Evolutionary conservation across 1,140 invertebrate species (phyloP), one percentile per base, ranked within the genome.

Genomic region (Telenomus remus): DNA sequence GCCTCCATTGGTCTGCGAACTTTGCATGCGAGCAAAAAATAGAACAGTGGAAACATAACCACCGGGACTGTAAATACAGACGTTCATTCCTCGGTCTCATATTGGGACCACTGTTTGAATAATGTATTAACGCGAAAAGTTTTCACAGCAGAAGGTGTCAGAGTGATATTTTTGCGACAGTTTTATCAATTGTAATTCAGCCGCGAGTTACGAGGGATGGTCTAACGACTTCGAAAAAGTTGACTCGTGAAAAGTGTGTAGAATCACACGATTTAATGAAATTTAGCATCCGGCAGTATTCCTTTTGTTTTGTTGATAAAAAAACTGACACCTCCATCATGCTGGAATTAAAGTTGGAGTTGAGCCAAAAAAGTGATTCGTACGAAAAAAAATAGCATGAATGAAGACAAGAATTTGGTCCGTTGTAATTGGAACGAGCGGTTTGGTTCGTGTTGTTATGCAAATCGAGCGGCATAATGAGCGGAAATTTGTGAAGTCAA

Each of bases 381-480:
- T 27, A 10, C 13, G 11, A 4, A 50, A 34, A 48, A 46, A 48
- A 19, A 60, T 47, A 19, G 46, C 46, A 16, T 13, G 34, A 48
- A 68, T 16, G 34, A 11, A 33, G 44, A 12, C 35, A 15, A 12
- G 19, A 6, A 12, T 46, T 35, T 35, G 37, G 61, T 61, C 48
- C 50, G 14, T 49, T 14, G 34, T 61, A 10, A 53, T 59, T 10
- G 34, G 33, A 14, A 48, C 42, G 46, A 19, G 33, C 12, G 43
- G 42, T 48, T 44, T 48, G 48, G 35, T 42, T 50, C 46, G 27
- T 46, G 51, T 46, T 48, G 19, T 63, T 53, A 76, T 70, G 73
- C 48, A 70, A 76, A 76, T 70, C 61, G 42, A 76, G 63, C 37
- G n/a, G 12, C 11, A 50, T 60, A 66, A 68, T 72, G 56, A 64